These are phyloP conservation scores for Acanthurus tractus DNA, from an alignment of 2,797 vertebrate species.

Conservation along the genomic window DNA sequence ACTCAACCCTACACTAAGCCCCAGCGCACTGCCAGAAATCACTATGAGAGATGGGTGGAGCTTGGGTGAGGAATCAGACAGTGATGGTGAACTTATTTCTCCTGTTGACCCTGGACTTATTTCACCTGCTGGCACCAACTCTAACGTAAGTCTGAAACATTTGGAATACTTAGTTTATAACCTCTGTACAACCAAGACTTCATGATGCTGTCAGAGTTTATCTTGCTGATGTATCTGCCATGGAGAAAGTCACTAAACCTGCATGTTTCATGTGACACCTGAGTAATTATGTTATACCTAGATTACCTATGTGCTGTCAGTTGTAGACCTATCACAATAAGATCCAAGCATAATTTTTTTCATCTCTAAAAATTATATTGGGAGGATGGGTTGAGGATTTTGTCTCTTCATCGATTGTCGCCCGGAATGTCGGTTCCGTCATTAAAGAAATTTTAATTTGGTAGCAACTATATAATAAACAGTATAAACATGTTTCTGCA, in stretches of 20 bases:
- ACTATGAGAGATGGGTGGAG: slow-evolving; percentile 84
- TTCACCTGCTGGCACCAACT: slow-evolving; percentile 82
- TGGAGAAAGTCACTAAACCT: neutral
- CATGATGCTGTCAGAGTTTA: neutral
- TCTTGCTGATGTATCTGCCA: slow-evolving; percentile 7
- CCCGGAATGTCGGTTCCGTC: neutral
- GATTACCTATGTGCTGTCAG: neutral
- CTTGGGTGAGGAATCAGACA: slow-evolving; percentile 83
- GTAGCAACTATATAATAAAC: neutral
- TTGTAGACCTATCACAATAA: neutral
- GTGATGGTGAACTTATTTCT: slow-evolving; percentile 80
- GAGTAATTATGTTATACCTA: neutral
- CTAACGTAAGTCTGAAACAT: slow-evolving; percentile 76
- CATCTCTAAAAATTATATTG: neutral
- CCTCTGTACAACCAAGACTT: neutral
- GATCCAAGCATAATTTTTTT: neutral
- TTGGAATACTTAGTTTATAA: slow-evolving; percentile 1
- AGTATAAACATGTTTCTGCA: neutral
- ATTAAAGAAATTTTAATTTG: neutral
- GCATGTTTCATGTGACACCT: neutral
- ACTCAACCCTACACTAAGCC: slow-evolving; percentile 81
- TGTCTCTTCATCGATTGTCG: neutral
- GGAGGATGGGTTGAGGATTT: neutral
- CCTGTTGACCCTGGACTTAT: slow-evolving; percentile 72
- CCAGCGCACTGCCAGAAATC: slow-evolving; percentile 80